Evolutionary conservation across 1,140 invertebrate species (phyloP).

Genomic region (Drosophila busckii): DNA sequence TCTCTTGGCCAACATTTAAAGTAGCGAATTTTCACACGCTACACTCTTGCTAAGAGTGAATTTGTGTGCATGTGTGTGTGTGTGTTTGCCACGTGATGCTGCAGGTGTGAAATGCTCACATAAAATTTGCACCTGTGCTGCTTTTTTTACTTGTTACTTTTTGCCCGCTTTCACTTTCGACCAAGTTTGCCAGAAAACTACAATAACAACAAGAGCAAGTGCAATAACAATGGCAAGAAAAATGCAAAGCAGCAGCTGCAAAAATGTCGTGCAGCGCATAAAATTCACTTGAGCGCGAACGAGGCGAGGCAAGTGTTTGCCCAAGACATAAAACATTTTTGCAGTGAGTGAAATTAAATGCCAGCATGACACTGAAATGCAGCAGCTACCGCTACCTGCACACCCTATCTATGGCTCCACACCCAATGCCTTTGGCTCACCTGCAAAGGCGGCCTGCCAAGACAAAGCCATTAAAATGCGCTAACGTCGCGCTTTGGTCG

Average conservation of each 20-base stretch:
- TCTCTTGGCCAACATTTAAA: constrained; percentile 59
- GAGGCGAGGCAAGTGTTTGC: constrained; percentile 55
- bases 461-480: constrained; percentile 71
- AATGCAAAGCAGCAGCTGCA: constrained; percentile 67
- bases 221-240: constrained; percentile 5
- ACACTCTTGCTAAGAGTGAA: constrained; percentile 5
- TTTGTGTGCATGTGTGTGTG: constrained; percentile 6
- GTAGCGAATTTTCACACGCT: constrained; percentile 60
- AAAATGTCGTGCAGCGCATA: constrained; percentile 64
- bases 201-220: constrained; percentile 12
- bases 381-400: constrained; percentile 14
- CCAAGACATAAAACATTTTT: constrained; percentile 74
- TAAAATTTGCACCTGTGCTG: constrained; percentile 67
- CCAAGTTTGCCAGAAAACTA: constrained; percentile 37
- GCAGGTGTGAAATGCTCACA: constrained; percentile 66
- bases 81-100: constrained; percentile 25
- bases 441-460: constrained; percentile 29
- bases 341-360: constrained; percentile 75
- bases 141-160: constrained; percentile 21
- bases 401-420: constrained; percentile 14
- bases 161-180: constrained; percentile 53
- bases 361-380: constrained; percentile 74
- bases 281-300: constrained; percentile 40
- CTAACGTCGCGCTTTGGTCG: constrained; percentile 54
- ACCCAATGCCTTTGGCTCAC: background rate